Base-by-base conservation (phyloP, 2,888 invertebrate genomes). In the Drosophila leonis region DNA sequence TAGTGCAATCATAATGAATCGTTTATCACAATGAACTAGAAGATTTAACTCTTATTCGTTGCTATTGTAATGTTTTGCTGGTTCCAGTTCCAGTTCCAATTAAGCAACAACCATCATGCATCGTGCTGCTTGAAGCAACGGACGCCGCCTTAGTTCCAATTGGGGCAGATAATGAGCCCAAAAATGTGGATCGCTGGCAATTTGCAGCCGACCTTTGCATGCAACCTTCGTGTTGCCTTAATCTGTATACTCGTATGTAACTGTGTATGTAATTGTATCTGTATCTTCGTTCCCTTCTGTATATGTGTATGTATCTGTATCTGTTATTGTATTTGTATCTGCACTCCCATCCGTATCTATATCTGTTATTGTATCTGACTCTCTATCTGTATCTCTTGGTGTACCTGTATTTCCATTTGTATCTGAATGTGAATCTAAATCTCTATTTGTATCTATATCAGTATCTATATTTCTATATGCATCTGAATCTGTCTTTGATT, bases 201-300 rank as follows among this genome's bases (percentile, higher is more conserved):
- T 49, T 49, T 49, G 13, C 49, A 49, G 49, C 20, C 8, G 49
- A 31, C 49, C 49, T 49, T 49, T 20, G 31, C 20, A 33, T 49
- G 49, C 49, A 31, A 13, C 18, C 49, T 33, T 12, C 18, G 8
- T 18, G 49, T 9, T 13, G 31, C 49, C 49, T 31, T 13, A 18
- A 49, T 12, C 18, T 31, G 18, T 48, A 27, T 20, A 24, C 24
- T 12, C 12, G 20, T n/a, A 27, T 15, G 6, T 12, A 42, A 20
- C 12, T 42, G 5, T 12, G 6, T 12, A 42, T 42, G n/a, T n/a
- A n/a, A n/a, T n/a, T n/a, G 6, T 12, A 42, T 42, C 12, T 42
- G 5, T 12, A 20, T 42, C 9, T 12, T 3, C 3, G 15, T 44
- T 6, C 20, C 2, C 15, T 13, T 10, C 7, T 13, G 20, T 24